These are phyloP conservation scores for Agapornis roseicollis DNA, from an alignment of 2,113 vertebrate genomes.

Conservation along the genomic window DNA sequence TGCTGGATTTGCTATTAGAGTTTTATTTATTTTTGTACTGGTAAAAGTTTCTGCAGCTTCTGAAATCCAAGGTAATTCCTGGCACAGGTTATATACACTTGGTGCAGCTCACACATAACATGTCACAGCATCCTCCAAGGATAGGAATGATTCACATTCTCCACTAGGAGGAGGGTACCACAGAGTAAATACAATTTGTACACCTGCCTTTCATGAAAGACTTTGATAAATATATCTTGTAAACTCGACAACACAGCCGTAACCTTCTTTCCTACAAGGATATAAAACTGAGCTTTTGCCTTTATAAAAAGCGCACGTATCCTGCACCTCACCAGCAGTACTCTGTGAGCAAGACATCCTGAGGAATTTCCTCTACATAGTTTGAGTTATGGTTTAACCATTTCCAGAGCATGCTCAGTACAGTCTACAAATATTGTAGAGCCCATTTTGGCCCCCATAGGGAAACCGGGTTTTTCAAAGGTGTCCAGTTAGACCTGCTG, in stretches of 20 bases:
- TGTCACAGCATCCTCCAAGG: conserved; percentile 56
- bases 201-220: conserved; percentile 8
- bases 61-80: not conserved
- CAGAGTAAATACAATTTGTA: conserved; percentile 42
- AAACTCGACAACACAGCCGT: not conserved
- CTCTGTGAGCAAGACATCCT: conserved; percentile 50
- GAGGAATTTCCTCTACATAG: conserved; percentile 59
- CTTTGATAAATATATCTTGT: not conserved
- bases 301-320: conserved; percentile 70
- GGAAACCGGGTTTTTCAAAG: not conserved
- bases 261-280: conserved; percentile 74
- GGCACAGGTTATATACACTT: conserved; percentile 24
- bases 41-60: not conserved
- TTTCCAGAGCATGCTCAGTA: not conserved
- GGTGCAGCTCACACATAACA: conserved; percentile 3
- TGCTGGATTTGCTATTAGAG: not conserved
- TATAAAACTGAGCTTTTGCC: conserved; percentile 41
- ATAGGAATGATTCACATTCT: not conserved
- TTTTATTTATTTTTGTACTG: conserved; percentile 9
- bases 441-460: not conserved
- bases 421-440: conserved; percentile 52
- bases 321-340: conserved; percentile 31
- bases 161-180: conserved; percentile 14
- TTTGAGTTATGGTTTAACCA: not conserved
- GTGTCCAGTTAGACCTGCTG: not conserved